phyloP scores from a whole-genome alignment of 1,140 invertebrate species.

The Lutraria rhynchaena region DNA sequence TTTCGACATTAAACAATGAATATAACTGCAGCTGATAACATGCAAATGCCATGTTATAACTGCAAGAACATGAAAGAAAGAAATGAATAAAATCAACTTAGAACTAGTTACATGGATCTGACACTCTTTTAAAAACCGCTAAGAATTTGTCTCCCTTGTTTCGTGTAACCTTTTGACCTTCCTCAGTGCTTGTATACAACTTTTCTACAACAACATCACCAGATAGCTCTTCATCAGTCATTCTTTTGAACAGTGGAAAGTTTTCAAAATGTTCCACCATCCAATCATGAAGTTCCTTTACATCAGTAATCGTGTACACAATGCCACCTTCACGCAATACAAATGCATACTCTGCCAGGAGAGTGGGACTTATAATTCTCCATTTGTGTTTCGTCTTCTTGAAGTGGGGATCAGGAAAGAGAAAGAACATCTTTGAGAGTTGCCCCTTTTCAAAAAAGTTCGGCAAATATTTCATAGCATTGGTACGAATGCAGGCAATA shows the following conservation, averaged over 20 bases:
- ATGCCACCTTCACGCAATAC: slow-evolving; percentile 91
- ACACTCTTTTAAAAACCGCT: slow-evolving; percentile 90
- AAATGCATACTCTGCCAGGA: slow-evolving; percentile 98
- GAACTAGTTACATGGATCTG: slow-evolving; percentile 81
- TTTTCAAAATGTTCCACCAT: slow-evolving; percentile 95
- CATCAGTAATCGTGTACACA: slow-evolving; percentile 99
- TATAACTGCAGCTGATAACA: neutral
- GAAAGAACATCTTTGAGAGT: slow-evolving; percentile 99
- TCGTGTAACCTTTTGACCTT: slow-evolving; percentile 98
- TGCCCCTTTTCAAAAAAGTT: slow-evolving; percentile 98
- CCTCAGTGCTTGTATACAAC: slow-evolving; percentile 96
- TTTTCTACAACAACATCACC: slow-evolving; percentile 93
- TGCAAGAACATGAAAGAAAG: neutral
- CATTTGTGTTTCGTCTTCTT: slow-evolving; percentile 99
- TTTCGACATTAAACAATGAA: neutral
- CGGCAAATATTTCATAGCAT: slow-evolving; percentile 99
- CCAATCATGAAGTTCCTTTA: slow-evolving; percentile 98
- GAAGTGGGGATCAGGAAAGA: slow-evolving; percentile 99
- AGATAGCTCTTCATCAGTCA: slow-evolving; percentile 88
- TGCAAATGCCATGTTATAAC: neutral
- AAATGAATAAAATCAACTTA: neutral
- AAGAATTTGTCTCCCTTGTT: slow-evolving; percentile 97
- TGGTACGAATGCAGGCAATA: slow-evolving; percentile 96
- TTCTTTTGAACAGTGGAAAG: slow-evolving; percentile 94
- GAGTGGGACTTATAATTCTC: slow-evolving; percentile 97